Evolutionary conservation across 2,888 invertebrate genomes (phyloP), one percentile per base, ranked within the genome.

Genomic region (Idaea aversata): DNA sequence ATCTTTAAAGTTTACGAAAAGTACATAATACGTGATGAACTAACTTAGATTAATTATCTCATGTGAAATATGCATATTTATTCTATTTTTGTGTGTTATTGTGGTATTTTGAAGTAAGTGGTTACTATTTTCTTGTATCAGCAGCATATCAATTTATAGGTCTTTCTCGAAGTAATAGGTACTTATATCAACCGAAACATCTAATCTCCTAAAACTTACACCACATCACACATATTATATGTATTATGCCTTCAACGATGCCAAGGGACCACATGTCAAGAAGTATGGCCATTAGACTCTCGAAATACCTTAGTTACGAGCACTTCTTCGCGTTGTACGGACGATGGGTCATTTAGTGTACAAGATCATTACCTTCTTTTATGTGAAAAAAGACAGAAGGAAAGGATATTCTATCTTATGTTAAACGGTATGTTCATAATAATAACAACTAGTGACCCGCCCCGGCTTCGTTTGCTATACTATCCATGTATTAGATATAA

Each of bases 221-320:
- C 77, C 83, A 76, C n/a, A 62, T 34, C 61, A 34, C 15, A 72
- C 73, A 75, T 47, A 13, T 47, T 47, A 10, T 47, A 10, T 47
- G 47, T 47, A 47, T 86, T 84, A 87, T 83, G 84, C 80, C 78
- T 76, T 77, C 82, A 83, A 86, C 83, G 83, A 85, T 78, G 81
- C 77, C 81, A 78, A 82, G 82, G 78, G 80, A 82, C 80, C 77
- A 75, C 79, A 80, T 79, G 78, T 79, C 83, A 81, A 79, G 78
- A 81, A 80, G 85, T 84, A 85, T 85, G 83, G 83, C 80, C 81
- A 84, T 82, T 81, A 82, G 77, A 82, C 78, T 78, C 75, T 13
- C 10, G 47, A 84, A 85, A 86, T 84, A 82, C 84, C 85, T 85
- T 78, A 78, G 84, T 85, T 85, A 87, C 81, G 83, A 82, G 78